These are phyloP conservation scores for Dasypus novemcinctus DNA, from an alignment of 2,113 vertebrate genomes.

Conservation along the genomic window DNA sequence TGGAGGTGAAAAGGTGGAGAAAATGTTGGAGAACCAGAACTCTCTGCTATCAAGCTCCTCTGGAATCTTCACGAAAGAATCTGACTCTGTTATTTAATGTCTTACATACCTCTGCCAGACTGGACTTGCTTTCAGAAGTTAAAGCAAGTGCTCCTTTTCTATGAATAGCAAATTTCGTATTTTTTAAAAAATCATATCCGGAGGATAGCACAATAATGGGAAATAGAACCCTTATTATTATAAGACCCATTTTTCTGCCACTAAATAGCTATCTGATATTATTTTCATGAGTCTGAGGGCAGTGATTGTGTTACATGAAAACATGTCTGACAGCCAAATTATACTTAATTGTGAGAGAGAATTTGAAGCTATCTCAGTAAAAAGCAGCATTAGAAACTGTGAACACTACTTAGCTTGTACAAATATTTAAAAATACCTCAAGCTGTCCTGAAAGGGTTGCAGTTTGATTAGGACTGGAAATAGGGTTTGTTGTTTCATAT, in stretches of 20 bases:
- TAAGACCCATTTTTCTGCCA: conserved; percentile 74
- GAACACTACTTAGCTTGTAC: conserved; percentile 63
- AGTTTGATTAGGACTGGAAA: conserved; percentile 59
- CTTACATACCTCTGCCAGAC: conserved; percentile 58
- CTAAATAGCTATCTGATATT: conserved; percentile 55
- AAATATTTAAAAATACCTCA: conserved; percentile 68
- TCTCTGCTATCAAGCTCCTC: conserved; percentile 62
- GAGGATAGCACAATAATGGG: conserved; percentile 65
- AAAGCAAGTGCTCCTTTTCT: conserved; percentile 74
- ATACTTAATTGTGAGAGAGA: neutral
- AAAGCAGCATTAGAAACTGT: conserved; percentile 65
- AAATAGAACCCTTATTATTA: conserved; percentile 57
- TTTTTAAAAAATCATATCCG: conserved; percentile 66
- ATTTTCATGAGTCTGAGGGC: conserved; percentile 54
- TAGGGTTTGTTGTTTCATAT: conserved; percentile 22
- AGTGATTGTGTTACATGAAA: conserved; percentile 46
- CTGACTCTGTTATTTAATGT: conserved; percentile 88
- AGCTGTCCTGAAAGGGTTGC: conserved; percentile 31
- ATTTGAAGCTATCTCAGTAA: conserved; percentile 42
- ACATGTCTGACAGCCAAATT: conserved; percentile 43
- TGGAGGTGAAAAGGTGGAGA: conserved; percentile 82
- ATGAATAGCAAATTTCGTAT: conserved; percentile 74
- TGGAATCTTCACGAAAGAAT: conserved; percentile 80
- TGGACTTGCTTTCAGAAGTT: conserved; percentile 69
- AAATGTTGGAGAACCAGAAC: conserved; percentile 86